A percentile compares a stretch with the other conserved stretches of the same genome.
Conservation (phyloP, 1,140 invertebrate species). For the Apis cerana region DNA sequence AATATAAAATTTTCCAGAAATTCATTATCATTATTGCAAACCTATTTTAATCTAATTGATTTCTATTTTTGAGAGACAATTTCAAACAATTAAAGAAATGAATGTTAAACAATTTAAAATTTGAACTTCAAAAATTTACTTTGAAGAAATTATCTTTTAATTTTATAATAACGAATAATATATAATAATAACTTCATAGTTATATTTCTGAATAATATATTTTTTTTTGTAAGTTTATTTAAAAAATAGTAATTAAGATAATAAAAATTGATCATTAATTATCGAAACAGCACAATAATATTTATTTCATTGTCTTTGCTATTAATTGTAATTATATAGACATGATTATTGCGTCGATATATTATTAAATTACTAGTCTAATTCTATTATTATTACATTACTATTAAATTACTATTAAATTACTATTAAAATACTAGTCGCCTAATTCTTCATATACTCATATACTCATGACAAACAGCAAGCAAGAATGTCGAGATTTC, state of each 20-base stretch:
- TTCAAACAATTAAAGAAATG: background rate
- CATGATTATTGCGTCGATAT: background rate
- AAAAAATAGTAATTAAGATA: background rate
- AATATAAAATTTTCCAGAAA: background rate
- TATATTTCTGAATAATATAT: background rate
- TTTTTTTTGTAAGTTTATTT: background rate
- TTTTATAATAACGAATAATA: background rate
- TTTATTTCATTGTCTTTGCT: background rate
- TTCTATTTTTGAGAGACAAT: background rate
- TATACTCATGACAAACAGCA: constrained; percentile 42
- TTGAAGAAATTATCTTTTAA: background rate
- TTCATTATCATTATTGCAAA: constrained; percentile 12
- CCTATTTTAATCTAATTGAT: constrained; percentile 1
- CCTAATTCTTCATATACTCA: constrained; percentile 43
- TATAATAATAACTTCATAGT: no score
- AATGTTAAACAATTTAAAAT: background rate
- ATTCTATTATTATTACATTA: no score
- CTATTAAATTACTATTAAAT: no score
- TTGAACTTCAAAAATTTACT: background rate
- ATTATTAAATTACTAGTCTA: no score
- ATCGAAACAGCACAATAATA: background rate
- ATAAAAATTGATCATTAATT: constrained; percentile 23
- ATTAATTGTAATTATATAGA: background rate
- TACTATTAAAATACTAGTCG: constrained; percentile 31
- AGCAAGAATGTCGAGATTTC: constrained; percentile 25